These are phyloP conservation scores for Circaetus cinerascens DNA, from an alignment of 2,113 vertebrate genomes.

Conservation along the genomic window DNA sequence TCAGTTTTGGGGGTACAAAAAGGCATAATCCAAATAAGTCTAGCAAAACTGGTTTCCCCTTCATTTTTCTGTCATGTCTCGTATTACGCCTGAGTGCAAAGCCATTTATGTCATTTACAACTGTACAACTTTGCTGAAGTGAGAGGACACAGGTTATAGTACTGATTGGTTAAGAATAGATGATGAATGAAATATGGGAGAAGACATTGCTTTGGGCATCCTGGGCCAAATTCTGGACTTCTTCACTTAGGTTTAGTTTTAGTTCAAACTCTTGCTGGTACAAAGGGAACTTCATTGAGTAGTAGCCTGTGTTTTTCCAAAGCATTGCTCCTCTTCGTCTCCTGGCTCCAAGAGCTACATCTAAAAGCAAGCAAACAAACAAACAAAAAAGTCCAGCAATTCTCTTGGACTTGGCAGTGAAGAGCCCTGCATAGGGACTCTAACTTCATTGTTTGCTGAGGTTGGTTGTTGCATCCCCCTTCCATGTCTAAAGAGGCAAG, in stretches of 20 bases:
- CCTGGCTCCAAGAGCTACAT: neutral
- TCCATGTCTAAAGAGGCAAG: neutral
- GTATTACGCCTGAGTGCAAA: neutral
- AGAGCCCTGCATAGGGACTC: neutral
- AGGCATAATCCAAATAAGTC: neutral
- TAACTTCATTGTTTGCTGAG: neutral
- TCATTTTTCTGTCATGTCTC: neutral
- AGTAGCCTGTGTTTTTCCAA: neutral
- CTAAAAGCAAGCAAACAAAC: neutral
- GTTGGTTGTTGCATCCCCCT: neutral
- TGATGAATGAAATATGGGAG: neutral
- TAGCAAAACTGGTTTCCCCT: neutral
- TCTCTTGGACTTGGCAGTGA: neutral
- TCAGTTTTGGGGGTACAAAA: constrained; percentile 12
- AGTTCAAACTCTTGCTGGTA: neutral
- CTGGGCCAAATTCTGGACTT: neutral
- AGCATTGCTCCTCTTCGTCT: neutral
- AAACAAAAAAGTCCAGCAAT: neutral
- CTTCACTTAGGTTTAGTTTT: neutral
- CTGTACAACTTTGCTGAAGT: neutral
- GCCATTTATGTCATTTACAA: neutral
- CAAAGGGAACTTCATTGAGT: neutral
- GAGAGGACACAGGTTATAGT: neutral
- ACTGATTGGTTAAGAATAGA: neutral
- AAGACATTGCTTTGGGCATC: neutral